Base-by-base conservation (phyloP, 2,797 vertebrate genomes). In the Liasis olivaceus region DNA sequence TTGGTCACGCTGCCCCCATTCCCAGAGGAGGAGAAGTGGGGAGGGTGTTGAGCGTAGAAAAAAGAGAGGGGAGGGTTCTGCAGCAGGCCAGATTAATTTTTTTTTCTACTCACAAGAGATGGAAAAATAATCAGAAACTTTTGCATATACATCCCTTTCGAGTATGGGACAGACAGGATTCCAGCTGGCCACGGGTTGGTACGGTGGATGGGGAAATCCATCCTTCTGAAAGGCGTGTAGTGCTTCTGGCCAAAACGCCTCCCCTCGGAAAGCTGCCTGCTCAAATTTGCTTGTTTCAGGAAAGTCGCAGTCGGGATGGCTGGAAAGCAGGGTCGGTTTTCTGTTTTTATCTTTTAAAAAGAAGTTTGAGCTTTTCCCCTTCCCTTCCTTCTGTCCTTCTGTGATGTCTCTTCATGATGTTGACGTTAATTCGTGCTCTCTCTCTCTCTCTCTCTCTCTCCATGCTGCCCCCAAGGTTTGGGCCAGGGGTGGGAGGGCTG, bases 401-500 rank as follows among this genome's bases (percentile, higher is more conserved):
- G 72, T 81, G 72, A 47, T 47, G 72, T 47, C 36, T 81, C 72
- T 81, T 47, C 72, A 2, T 47, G 72, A 24, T 81, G 72, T 47
- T 81, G 72, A 81, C 20, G 3, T 81, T 24, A 81, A 47, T 81
- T 20, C 36, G 20, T 81, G 72, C n/a, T 24, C 95, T 47, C 36
- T 26, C 36, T 58, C 72, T 81, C 2, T 20, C 58, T 64, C 69
- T 51, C n/a, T 69, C 63, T 96, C 84, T 28, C 92, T 62, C 47
- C 20, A 93, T 92, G 47, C 96, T 94, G 93, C 97, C 97, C 96
- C 96, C 92, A 87, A 96, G 95, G 96, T 6, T 89, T 92, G 89
- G 97, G 96, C 96, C 90, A 85, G 95, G 95, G 95, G 95, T 95
- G 95, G 94, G 92, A 95, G 94, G 96, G 94, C 90, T 93, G 93